Evolutionary conservation across 1,140 invertebrate genomes (phyloP).

Genomic region (Bombus impatiens): DNA sequence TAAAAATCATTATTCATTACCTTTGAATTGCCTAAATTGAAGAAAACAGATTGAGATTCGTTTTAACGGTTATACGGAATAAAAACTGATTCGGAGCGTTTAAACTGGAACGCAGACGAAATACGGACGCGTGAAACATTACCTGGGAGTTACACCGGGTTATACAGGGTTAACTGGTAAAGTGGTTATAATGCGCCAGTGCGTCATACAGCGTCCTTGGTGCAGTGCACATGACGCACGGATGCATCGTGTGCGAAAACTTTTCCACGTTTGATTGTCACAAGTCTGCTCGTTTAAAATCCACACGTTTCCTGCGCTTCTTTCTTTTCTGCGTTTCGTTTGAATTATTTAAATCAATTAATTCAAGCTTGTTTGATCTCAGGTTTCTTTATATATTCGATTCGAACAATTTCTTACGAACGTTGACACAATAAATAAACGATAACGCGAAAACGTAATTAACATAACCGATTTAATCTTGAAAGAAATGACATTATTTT

Average conservation of each 20-base stretch:
- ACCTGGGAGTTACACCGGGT: conserved; percentile 41
- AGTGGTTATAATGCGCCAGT: conserved; percentile 46
- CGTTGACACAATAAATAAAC: no score
- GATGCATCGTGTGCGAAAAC: conserved; percentile 17
- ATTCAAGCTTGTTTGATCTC: no score
- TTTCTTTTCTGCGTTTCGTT: background rate
- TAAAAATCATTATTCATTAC: no score
- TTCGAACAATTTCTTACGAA: no score
- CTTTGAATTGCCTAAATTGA: no score
- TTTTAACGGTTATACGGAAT: no score
- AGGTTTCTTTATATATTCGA: no score
- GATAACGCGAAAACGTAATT: no score
- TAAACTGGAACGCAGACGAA: background rate
- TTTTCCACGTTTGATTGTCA: conserved; percentile 3
- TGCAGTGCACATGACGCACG: conserved; percentile 16
- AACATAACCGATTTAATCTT: no score
- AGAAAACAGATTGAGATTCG: no score
- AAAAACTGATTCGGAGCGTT: background rate
- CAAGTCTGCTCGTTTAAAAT: background rate
- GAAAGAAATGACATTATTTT: rapidly evolving
- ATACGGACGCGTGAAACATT: conserved; percentile 31
- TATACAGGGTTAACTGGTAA: conserved; percentile 50
- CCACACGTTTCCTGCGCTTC: background rate
- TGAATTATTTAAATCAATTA: background rate
- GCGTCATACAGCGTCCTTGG: conserved; percentile 41